Evolutionary conservation across 2,113 vertebrate species (phyloP).

Genomic region (Antechinus flavipes): DNA sequence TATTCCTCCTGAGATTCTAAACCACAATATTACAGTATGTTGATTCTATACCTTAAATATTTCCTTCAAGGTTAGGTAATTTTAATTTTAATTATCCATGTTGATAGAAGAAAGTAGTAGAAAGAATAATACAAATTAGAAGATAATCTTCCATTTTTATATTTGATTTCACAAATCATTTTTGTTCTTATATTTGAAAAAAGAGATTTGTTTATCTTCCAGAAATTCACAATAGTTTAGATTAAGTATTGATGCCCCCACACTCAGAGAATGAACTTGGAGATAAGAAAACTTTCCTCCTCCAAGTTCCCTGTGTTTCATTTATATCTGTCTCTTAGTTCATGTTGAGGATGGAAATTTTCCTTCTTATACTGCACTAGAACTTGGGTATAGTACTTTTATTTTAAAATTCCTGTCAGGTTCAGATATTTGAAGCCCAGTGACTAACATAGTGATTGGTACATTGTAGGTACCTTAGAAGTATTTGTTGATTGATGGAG

Average conservation of each 20-base stretch:
- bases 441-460: not conserved
- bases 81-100: not conserved
- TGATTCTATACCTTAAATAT: not conserved
- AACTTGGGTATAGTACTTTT: not conserved
- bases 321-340: not conserved
- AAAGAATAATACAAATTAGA: not conserved
- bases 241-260: not conserved
- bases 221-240: not conserved
- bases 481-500: not conserved
- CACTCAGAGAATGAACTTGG: not conserved
- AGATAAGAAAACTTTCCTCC: not conserved
- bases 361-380: not conserved
- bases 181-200: not conserved
- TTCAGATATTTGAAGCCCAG: not conserved
- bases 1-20: not conserved
- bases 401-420: not conserved
- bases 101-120: not conserved
- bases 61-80: not conserved
- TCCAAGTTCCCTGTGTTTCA: not conserved
- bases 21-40: not conserved
- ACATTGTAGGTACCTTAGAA: not conserved
- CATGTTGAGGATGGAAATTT: not conserved
- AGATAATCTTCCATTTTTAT: not conserved
- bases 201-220: not conserved
- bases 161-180: not conserved